A percentile compares a stretch with the other conserved stretches of the same genome.
Conservation (phyloP, 2,113 vertebrate species). For the Piliocolobus tephrosceles region DNA sequence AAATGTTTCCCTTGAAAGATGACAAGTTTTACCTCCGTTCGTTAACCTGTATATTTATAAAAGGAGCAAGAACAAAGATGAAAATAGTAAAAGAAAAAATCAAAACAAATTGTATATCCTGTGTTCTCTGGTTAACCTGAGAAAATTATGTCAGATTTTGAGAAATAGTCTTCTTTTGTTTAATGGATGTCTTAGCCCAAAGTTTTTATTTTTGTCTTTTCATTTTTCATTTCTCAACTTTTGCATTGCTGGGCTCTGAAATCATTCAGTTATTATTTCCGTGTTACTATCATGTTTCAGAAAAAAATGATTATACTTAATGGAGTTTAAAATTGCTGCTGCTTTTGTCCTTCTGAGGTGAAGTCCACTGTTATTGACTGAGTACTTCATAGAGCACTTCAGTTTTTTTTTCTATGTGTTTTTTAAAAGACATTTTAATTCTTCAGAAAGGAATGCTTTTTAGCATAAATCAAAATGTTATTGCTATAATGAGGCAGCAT, state of each 20-base stretch:
- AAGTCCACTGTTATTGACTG: background rate
- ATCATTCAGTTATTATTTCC: slow-evolving; percentile 6
- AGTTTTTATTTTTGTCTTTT: slow-evolving; percentile 38
- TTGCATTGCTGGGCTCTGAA: slow-evolving; percentile 10
- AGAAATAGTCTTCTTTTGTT: background rate
- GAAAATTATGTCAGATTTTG: slow-evolving; percentile 34
- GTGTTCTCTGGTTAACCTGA: background rate
- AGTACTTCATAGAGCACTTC: background rate
- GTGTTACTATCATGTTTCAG: slow-evolving; percentile 56
- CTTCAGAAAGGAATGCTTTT: slow-evolving; percentile 40
- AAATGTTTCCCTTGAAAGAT: slow-evolving; percentile 53
- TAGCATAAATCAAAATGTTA: slow-evolving; percentile 62
- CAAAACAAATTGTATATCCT: slow-evolving; percentile 9
- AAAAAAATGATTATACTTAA: slow-evolving; percentile 40
- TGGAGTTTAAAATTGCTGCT: slow-evolving; percentile 43
- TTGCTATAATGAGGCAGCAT: slow-evolving; percentile 46
- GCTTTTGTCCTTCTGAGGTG: slow-evolving; percentile 53
- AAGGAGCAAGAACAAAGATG: slow-evolving; percentile 9
- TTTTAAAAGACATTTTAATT: slow-evolving; percentile 52
- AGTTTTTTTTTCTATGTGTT: background rate
- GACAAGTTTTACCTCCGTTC: background rate
- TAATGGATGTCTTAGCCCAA: background rate
- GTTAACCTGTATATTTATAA: slow-evolving; percentile 45
- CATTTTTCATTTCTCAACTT: background rate
- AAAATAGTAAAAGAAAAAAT: slow-evolving; percentile 31